Evolutionary conservation across 2,888 invertebrate genomes (phyloP).

Genomic region (Drosophila emarginata): DNA sequence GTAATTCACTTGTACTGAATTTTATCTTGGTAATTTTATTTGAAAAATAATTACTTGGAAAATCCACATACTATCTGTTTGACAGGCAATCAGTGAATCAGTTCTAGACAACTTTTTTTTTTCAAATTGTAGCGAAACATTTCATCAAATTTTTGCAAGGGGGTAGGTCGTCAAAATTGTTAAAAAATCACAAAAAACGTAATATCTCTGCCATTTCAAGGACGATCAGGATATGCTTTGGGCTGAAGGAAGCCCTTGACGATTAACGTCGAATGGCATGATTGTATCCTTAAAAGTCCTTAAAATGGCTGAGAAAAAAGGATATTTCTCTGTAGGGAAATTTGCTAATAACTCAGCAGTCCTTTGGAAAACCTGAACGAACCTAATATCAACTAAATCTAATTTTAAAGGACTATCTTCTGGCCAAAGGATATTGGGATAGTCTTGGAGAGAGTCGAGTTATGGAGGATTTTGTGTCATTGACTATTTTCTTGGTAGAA

Average conservation of each 20-base stretch:
- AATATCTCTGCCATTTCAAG: not conserved
- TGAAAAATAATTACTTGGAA: not conserved
- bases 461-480: too few relatives aligned
- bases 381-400: too few relatives aligned
- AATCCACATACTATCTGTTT: not conserved
- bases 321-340: not conserved
- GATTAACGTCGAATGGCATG: not conserved
- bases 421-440: too few relatives aligned
- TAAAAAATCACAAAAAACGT: not conserved
- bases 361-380: not conserved
- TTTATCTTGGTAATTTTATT: not conserved
- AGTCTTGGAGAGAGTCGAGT: too few relatives aligned
- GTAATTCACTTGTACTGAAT: not conserved
- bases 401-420: too few relatives aligned
- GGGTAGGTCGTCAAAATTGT: not conserved
- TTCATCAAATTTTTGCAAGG: not conserved
- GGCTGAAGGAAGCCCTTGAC: not conserved
- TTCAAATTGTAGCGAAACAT: too few relatives aligned
- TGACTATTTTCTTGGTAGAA: too few relatives aligned
- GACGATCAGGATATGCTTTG: not conserved
- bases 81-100: not conserved
- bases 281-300: not conserved
- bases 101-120: too few relatives aligned
- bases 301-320: not conserved
- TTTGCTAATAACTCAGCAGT: not conserved